A percentile compares a stretch with the other conserved stretches of the same genome.
phyloP scores from a whole-genome alignment of 2,113 vertebrate species.

The Toxotes jaculatrix region DNA sequence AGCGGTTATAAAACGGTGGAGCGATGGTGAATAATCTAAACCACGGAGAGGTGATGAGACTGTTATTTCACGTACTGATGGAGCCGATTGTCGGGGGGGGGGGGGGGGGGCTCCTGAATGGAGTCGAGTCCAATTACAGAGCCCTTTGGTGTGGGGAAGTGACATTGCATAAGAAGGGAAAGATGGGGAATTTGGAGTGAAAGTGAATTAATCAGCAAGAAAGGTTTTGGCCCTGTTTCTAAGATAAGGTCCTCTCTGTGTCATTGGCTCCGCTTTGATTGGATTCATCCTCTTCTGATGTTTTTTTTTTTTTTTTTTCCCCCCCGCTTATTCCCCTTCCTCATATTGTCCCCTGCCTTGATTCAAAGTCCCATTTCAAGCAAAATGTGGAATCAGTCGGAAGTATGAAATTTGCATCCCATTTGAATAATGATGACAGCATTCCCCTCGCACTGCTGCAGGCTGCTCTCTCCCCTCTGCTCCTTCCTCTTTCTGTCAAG shows the following conservation, averaged over 20 bases:
- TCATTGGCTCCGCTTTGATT: constrained; percentile 50
- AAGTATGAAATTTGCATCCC: constrained; percentile 67
- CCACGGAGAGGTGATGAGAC: constrained; percentile 16
- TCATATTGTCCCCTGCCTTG: constrained; percentile 38
- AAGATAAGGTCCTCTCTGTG: constrained; percentile 28
- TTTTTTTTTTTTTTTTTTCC: constrained; percentile 27
- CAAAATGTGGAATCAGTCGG: constrained; percentile 46
- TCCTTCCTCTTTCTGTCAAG: constrained; percentile 3
- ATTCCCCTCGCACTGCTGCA: constrained; percentile 30
- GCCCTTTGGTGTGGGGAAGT: constrained; percentile 18
- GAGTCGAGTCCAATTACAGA: constrained; percentile 57
- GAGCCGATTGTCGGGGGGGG: constrained; percentile 62
- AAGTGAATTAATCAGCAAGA: constrained; percentile 44
- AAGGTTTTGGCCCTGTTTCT: constrained; percentile 24
- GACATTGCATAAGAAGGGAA: constrained; percentile 15
- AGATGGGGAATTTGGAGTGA: constrained; percentile 10
- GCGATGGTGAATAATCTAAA: constrained; percentile 47
- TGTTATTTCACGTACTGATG: constrained; percentile 61
- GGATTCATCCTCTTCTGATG: constrained; percentile 50
- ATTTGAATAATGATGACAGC: constrained; percentile 66
- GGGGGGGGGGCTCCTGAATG: too few relatives aligned
- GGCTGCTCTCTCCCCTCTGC: constrained; percentile 17
- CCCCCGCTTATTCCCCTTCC: constrained; percentile 4
- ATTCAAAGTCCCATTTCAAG: constrained; percentile 48
- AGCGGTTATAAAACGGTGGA: background rate